phyloP scores from a whole-genome alignment of 2,113 vertebrate species.

The Pedetes capensis region DNA sequence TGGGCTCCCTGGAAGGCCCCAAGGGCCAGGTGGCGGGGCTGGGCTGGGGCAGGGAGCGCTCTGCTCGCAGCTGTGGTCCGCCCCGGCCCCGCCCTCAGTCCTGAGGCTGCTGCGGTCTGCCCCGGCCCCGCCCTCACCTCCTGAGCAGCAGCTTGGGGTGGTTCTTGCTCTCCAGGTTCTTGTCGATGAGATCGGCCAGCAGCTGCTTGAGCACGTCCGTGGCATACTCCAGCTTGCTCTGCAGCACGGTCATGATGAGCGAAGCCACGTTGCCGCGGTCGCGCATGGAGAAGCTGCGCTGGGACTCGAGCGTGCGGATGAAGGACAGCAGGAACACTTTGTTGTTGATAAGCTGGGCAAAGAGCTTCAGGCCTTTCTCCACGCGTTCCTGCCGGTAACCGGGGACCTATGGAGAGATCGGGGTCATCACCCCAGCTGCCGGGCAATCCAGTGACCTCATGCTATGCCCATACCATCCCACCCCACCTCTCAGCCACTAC shows the following conservation, averaged over 20 bases:
- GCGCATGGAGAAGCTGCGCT: slow-evolving; percentile 98
- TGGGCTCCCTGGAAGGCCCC: not conserved
- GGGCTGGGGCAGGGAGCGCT: too few relatives aligned
- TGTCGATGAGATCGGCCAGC: slow-evolving; percentile 97
- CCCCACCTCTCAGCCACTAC: accelerated
- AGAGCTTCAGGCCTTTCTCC: slow-evolving; percentile 96
- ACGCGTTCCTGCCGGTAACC: slow-evolving; percentile 97
- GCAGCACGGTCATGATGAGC: slow-evolving; percentile 96
- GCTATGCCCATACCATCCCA: too few relatives aligned
- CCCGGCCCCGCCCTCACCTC: slow-evolving; percentile 84
- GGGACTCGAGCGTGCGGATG: slow-evolving; percentile 96
- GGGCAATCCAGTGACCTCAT: not conserved
- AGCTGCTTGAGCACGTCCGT: slow-evolving; percentile 98
- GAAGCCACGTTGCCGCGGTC: slow-evolving; percentile 98
- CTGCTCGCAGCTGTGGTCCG: too few relatives aligned
- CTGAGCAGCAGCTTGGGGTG: slow-evolving; percentile 97
- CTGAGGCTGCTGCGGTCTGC: too few relatives aligned
- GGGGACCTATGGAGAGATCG: slow-evolving; percentile 86
- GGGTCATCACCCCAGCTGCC: not conserved
- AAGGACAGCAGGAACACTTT: slow-evolving; percentile 97
- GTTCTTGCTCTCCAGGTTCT: slow-evolving; percentile 99
- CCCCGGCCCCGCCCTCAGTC: slow-evolving; percentile 81
- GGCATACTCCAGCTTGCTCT: slow-evolving; percentile 97
- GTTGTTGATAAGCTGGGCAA: slow-evolving; percentile 98
- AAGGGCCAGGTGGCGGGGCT: not conserved